These are phyloP conservation scores for Pachymerium ferrugineum DNA, from an alignment of 2,888 invertebrate species.

Conservation along the genomic window DNA sequence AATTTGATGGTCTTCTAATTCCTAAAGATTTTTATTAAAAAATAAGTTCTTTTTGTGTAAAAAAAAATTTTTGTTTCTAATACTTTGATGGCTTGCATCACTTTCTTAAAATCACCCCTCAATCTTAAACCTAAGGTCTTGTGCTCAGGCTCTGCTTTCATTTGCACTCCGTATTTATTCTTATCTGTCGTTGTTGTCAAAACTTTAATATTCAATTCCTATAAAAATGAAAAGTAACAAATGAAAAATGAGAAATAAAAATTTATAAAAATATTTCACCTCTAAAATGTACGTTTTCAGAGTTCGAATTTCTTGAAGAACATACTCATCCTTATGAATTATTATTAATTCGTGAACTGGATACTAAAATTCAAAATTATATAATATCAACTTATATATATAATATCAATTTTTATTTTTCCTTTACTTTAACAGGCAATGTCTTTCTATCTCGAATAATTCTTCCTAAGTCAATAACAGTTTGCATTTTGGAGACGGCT, in stretches of 20 bases:
- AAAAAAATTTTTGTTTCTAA: not conserved
- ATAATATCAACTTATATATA: not conserved
- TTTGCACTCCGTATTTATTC: constrained; percentile 79
- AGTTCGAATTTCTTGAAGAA: constrained; percentile 69
- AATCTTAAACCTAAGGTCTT: constrained; percentile 80
- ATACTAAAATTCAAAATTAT: constrained; percentile 56
- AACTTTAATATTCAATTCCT: constrained; percentile 86
- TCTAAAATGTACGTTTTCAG: constrained; percentile 80
- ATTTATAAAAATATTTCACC: no score
- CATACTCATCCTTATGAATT: constrained; percentile 74
- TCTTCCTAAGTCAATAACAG: constrained; percentile 87
- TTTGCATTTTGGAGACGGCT: constrained; percentile 88
- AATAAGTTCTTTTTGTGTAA: constrained; percentile 3
- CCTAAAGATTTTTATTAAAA: constrained; percentile 41
- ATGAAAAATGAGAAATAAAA: not conserved
- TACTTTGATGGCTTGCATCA: constrained; percentile 54
- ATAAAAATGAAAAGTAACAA: not conserved
- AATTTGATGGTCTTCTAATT: constrained; percentile 69
- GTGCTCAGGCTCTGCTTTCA: constrained; percentile 92
- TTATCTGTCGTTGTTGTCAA: constrained; percentile 83
- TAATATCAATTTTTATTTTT: not conserved
- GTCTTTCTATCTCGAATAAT: constrained; percentile 88
- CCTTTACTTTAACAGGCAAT: constrained; percentile 71
- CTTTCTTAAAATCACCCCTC: constrained; percentile 82
- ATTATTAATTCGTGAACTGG: constrained; percentile 94